A percentile compares a stretch with the other conserved stretches of the same genome.
These are phyloP conservation scores for Lingula anatina DNA, from an alignment of 2,888 invertebrate species.

Conservation along the genomic window DNA sequence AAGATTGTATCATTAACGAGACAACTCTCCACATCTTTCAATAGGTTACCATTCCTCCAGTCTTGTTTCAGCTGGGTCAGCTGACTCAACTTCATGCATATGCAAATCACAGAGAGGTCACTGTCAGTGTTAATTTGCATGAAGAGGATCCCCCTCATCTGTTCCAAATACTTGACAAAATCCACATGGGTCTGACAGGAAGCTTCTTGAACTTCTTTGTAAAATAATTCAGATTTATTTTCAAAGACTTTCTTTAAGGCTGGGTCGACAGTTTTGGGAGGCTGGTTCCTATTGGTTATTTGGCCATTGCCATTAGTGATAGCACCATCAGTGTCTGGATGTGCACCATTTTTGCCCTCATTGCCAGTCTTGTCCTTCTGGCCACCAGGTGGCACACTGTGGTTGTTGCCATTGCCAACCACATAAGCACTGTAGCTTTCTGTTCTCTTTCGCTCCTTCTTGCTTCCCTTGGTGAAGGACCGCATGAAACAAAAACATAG, in stretches of 20 bases:
- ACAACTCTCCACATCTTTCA: slow-evolving; percentile 24
- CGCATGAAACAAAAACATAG: too few relatives aligned
- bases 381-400: neutral
- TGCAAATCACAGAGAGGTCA: slow-evolving; percentile 32
- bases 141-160: slow-evolving; percentile 41
- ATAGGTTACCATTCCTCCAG: slow-evolving; percentile 25
- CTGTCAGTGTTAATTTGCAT: slow-evolving; percentile 28
- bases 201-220: slow-evolving; percentile 21
- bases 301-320: neutral
- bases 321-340: neutral
- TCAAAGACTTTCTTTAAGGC: slow-evolving; percentile 16
- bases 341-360: too few relatives aligned
- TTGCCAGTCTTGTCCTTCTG: neutral
- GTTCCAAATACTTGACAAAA: slow-evolving; percentile 44
- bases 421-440: neutral
- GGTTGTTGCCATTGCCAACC: neutral
- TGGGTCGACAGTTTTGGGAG: neutral
- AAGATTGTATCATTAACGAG: slow-evolving; percentile 24
- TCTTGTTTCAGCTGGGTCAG: slow-evolving; percentile 29
- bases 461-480: neutral
- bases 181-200: slow-evolving; percentile 17
- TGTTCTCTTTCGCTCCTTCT: neutral
- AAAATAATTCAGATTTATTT: slow-evolving; percentile 20
- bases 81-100: slow-evolving; percentile 37
- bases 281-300: too few relatives aligned